These are phyloP conservation scores for Xanthia togata DNA, from an alignment of 2,888 invertebrate species.

Conservation along the genomic window DNA sequence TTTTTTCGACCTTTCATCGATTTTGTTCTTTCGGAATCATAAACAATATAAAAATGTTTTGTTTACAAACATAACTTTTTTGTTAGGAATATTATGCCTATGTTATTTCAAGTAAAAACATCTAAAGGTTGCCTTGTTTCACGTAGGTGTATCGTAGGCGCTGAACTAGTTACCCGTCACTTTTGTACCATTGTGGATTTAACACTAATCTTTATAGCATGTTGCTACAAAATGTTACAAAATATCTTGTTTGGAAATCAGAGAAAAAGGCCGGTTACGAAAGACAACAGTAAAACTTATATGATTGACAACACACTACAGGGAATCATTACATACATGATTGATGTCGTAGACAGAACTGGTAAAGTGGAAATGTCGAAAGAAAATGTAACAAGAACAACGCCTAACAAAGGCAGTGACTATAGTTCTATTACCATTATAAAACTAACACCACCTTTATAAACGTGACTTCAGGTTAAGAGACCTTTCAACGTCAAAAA, in stretches of 20 bases:
- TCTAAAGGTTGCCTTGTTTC: not conserved
- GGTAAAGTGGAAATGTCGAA: constrained; percentile 4
- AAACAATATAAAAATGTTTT: constrained; percentile 20
- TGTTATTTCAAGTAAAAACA: constrained; percentile 41
- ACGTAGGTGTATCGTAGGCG: constrained; percentile 51
- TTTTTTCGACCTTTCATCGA: not conserved
- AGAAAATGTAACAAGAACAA: constrained; percentile 5
- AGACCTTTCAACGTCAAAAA: too few relatives aligned
- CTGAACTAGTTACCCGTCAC: constrained; percentile 37
- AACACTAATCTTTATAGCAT: constrained; percentile 29
- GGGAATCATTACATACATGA: not conserved
- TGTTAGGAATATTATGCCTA: constrained; percentile 15
- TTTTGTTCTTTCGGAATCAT: not conserved
- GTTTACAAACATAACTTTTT: constrained; percentile 19
- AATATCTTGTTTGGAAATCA: constrained; percentile 17
- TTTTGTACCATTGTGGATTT: constrained; percentile 17
- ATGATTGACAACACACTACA: constrained; percentile 12
- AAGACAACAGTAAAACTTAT: constrained; percentile 3
- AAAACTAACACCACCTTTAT: too few relatives aligned
- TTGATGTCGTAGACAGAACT: constrained; percentile 15
- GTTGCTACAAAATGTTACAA: constrained; percentile 12
- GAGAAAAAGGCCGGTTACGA: constrained; percentile 4
- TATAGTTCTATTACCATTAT: not conserved
- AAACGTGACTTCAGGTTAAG: too few relatives aligned
- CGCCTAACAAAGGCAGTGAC: not conserved